phyloP scores from a whole-genome alignment of 2,888 invertebrate genomes.

The Acronicta alni region DNA sequence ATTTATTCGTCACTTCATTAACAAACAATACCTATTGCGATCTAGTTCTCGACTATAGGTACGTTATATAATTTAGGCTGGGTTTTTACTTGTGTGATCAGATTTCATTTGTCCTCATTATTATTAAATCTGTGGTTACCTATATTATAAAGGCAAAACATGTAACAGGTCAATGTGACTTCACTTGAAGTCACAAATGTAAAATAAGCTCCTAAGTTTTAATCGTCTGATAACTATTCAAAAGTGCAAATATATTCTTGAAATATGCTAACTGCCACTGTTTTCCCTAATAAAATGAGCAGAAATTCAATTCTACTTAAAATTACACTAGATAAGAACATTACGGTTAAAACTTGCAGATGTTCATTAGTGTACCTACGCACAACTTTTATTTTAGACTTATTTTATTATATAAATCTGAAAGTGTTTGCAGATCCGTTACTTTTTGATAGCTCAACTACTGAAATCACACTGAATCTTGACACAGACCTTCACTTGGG shows the following conservation, averaged over 20 bases:
- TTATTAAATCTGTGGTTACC: conserved; percentile 5
- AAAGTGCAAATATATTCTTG: not conserved
- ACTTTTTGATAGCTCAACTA: no score
- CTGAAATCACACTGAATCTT: no score
- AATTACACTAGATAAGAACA: no score
- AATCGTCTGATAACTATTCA: not conserved
- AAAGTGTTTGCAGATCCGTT: no score
- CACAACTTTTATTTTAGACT: no score
- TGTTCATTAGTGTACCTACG: no score
- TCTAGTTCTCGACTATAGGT: conserved; percentile 23
- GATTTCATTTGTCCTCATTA: conserved; percentile 20
- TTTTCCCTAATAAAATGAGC: not conserved
- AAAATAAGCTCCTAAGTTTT: no score
- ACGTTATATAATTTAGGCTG: conserved; percentile 25
- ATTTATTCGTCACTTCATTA: conserved; percentile 57
- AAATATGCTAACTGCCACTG: conserved; percentile 1
- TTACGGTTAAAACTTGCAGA: no score
- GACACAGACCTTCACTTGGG: no score
- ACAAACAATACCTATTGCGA: conserved; percentile 31
- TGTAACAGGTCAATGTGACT: not conserved
- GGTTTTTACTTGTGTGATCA: conserved; percentile 14
- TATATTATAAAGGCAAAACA: not conserved
- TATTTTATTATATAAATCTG: no score
- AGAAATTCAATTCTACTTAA: not conserved
- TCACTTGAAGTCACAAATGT: not conserved